Base-by-base conservation (phyloP, 2,113 vertebrate species). In the Indicator indicator region DNA sequence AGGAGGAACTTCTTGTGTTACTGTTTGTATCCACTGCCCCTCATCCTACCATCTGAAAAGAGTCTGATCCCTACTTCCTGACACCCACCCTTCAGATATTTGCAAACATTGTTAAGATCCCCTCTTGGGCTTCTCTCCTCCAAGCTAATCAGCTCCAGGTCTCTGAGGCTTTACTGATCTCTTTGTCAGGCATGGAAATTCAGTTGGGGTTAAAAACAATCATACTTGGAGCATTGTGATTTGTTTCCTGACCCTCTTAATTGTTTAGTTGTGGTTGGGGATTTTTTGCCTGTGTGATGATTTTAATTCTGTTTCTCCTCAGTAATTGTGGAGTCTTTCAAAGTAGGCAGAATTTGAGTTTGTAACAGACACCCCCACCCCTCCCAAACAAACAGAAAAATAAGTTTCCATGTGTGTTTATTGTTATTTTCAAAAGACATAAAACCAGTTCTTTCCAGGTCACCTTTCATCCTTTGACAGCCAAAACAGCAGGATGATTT, bases 171-270 rank as follows among this genome's bases (percentile, higher is more conserved):
- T 44, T 44, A 44, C 42, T 44, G 14, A 44, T 44, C n/a, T 82
- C 60, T 80, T 91, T 42, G 46, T 62, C 59, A 80, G 87, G 48
- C 2, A 0, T 81, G 79, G 64, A 82, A 83, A 80, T 91, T 87
- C 24, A 60, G 5, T 33, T 48, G 63, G 67, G 67, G 55, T 86
- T 84, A 52, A 82, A 84, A 90, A 27, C 59, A 81, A 40, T 56
- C 27, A 21, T 54, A 7, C 48, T 62, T 86, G 64, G 54, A 91
- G 56, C 14, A 8, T 16, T 73, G 75, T 89, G 73, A 62, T 60
- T 84, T 75, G 75, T 93, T 96, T 64, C 77, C 40, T 83, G 11
- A 83, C 62, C 15, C 69, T 78, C 44, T 74, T 83, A 71, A 71
- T 91, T 94, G 26, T 69, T 64, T 46, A 20, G 8, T 48, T 48